Base-by-base conservation (phyloP, 2,113 vertebrate species). In the Ochotona princeps region DNA sequence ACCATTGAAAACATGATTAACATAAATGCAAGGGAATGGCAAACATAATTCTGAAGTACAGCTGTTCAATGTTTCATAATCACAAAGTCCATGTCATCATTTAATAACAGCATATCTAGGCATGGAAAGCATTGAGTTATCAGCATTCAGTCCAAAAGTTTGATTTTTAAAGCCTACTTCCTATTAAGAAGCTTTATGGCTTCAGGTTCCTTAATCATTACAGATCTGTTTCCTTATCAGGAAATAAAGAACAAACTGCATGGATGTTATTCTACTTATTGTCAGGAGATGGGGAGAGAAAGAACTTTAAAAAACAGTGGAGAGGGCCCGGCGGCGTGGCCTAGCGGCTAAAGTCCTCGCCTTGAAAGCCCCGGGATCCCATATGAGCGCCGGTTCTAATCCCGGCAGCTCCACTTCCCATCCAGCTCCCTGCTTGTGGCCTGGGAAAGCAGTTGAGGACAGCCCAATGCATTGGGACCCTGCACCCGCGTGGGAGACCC, bases 141-240 rank as follows among this genome's bases (percentile, higher is more conserved):
- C 91, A 74, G 87, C 66, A 79, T 15, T 66, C 44, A 86, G 47
- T 85, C 65, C 86, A 92, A n/a, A 92, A 92, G 54, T 10, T 82
- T 88, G 49, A 74, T 9, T 90, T 92, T 76, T 75, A 96, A 96
- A 47, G 38, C 8, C 78, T 11, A 15, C 35, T 38, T 88, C 44
- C 47, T 32, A 8, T 76, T 85, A 83, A 86, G 78, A 8, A 91
- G 32, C 78, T 76, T 8, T 90, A 2, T 76, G 32, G 74, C 54
- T 8, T 87, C 61, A 83, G 26, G 30, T 74, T 47, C 20, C 60
- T 69, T 47, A 67, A 35, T 8, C 25, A 11, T 69, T 80, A 30
- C 91, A 44, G 60, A 82, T 26, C 60, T 83, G 32, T 85, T 91
- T 92, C 80, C 72, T 92, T 79, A 88, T 89, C 63, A 94, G 44